Percentiles rank a stretch among this genome's conserved stretches.
phyloP scores from a whole-genome alignment of 2,113 vertebrate species.

The Chamaea fasciata region DNA sequence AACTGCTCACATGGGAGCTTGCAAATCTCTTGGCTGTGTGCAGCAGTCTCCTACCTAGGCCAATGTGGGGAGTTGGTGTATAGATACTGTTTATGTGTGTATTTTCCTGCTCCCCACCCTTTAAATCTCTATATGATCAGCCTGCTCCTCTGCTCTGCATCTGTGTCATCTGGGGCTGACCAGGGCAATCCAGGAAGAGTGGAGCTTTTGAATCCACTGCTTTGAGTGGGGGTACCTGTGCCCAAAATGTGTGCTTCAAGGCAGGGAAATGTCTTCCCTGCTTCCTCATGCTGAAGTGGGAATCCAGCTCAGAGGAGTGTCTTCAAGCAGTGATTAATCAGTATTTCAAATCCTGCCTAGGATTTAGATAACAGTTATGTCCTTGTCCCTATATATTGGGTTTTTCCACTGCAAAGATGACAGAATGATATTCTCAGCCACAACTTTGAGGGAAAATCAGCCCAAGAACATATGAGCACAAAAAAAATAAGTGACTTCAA shows the following conservation, averaged over 20 bases:
- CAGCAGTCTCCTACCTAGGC: neutral
- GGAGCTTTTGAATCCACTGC: neutral
- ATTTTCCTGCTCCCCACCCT: neutral
- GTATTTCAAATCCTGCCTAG: neutral
- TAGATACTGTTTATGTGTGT: neutral
- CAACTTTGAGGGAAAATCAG: neutral
- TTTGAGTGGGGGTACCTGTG: neutral
- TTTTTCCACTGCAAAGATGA: neutral
- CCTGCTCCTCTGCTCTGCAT: neutral
- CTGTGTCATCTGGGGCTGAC: neutral
- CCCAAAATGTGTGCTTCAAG: neutral
- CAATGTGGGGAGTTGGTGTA: neutral
- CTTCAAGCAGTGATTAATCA: neutral
- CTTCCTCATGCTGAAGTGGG: neutral
- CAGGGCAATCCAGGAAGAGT: neutral
- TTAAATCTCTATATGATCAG: neutral
- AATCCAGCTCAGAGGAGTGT: neutral
- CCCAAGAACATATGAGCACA: neutral
- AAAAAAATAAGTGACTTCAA: neutral
- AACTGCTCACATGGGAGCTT: neutral
- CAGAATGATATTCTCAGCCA: neutral
- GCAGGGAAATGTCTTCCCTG: neutral
- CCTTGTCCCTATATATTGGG: accelerated
- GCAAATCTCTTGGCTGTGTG: neutral
- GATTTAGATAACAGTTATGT: neutral